Evolutionary conservation across 2,113 vertebrate genomes (phyloP).

Genomic region (Otus sunia): DNA sequence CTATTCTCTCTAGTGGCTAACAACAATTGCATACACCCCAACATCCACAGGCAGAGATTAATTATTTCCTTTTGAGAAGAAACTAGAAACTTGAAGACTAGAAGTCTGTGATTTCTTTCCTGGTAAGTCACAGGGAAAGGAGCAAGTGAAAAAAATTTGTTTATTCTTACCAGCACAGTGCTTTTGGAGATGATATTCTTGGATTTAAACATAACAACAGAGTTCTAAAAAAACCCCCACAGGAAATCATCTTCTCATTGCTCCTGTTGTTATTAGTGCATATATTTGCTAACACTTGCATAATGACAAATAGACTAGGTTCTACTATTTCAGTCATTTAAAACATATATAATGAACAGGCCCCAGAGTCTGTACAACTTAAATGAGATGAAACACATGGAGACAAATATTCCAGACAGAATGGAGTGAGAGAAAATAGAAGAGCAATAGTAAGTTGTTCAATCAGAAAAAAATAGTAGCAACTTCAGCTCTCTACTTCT

Average conservation of each 20-base stretch:
- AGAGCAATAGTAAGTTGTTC: neutral
- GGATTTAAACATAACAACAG: neutral
- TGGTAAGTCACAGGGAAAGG: neutral
- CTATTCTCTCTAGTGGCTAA: neutral
- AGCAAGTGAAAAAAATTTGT: neutral
- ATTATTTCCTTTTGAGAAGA: neutral
- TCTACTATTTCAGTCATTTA: neutral
- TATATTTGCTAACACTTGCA: neutral
- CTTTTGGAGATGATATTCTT: neutral
- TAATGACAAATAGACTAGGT: neutral
- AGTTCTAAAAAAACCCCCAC: neutral
- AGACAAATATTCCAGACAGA: neutral
- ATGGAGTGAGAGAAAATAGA: neutral
- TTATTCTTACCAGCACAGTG: neutral
- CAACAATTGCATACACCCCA: neutral
- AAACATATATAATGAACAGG: neutral
- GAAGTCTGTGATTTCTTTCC: neutral
- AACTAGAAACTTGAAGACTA: neutral
- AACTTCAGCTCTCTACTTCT: neutral
- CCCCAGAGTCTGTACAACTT: neutral
- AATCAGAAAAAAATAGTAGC: neutral
- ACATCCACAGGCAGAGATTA: rapidly evolving
- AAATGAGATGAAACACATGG: neutral
- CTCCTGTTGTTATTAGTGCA: neutral
- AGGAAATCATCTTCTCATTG: neutral